Evolutionary conservation across 2,113 vertebrate species (phyloP), one percentile per base, ranked within the genome.

Genomic region (Hemichromis elongatus): DNA sequence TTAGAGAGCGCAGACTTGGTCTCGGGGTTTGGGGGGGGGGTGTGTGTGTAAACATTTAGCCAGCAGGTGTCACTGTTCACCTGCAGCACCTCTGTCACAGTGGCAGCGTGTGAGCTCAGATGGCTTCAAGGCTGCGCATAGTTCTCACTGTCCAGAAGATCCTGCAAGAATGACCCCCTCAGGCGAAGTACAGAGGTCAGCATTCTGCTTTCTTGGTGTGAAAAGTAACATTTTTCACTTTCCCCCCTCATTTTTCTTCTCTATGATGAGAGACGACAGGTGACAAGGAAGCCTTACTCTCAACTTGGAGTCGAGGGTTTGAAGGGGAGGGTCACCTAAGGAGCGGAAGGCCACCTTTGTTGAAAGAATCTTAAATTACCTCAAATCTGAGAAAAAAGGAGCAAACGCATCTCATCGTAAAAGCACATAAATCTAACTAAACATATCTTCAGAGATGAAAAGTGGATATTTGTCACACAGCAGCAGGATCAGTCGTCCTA

Each of bases 51-150:
- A 24, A 19, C 3, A 13, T 37, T 37, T 13, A 50, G 28, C 93
- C 94, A 95, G 93, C 89, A 95, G 95, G 90, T 92, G 92, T 91
- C 93, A 81, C 89, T 94, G 89, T 93, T 92, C 33, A 68, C 90
- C 94, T 95, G 79, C 70, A 84, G 52, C 82, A 3, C 11, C 24
- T 73, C 63, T 5, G 24, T 24, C 13, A 19, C 11, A 61, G 14
- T 11, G 14, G 13, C 13, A 50, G 50, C 28, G 52, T 8, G 21
- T 21, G 19, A 47, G 63, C 54, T 70, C 78, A 83, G 61, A 84
- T 68, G 80, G 12, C 56, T 45, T 86, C 59, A 80, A 73, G 84
- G 35, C 33, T 24, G 33, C 3, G 42, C 42, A 16, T 47, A 47
- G 3, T 47, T 68, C 14, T 42, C 37, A 30, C 18, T 42, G 21